These are phyloP conservation scores for Anguilla japonica DNA, from an alignment of 2,113 vertebrate species.

Conservation along the genomic window DNA sequence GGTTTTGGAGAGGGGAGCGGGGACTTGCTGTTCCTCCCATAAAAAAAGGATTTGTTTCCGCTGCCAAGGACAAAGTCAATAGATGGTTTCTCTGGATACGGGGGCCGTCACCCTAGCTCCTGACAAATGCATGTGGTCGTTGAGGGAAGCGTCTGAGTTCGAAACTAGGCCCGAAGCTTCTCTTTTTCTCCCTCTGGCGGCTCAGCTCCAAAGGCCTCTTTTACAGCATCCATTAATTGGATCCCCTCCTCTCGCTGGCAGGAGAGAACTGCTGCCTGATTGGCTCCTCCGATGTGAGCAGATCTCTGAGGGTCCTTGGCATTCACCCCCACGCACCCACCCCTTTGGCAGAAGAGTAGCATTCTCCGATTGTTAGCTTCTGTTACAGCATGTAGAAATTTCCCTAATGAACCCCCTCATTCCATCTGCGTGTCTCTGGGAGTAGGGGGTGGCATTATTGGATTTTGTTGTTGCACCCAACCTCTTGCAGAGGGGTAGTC, in stretches of 20 bases:
- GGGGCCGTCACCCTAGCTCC: neutral
- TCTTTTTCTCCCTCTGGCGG: neutral
- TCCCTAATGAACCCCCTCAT: constrained; percentile 54
- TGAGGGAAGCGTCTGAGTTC: neutral
- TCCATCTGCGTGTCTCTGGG: constrained; percentile 53
- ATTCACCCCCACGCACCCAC: neutral
- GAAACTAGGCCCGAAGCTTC: neutral
- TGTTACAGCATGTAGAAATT: constrained; percentile 61
- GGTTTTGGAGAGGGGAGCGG: neutral
- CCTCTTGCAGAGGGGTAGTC: constrained; percentile 28
- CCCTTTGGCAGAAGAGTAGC: neutral
- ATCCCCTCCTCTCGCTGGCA: neutral
- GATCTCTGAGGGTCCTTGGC: neutral
- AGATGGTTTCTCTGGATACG: constrained; percentile 25
- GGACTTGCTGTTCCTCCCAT: constrained; percentile 6
- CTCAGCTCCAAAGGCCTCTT: neutral
- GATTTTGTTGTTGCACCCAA: neutral
- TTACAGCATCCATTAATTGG: neutral
- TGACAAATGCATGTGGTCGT: neutral
- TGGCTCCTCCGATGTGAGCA: neutral
- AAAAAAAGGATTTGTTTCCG: neutral
- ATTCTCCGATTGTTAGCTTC: constrained; percentile 55
- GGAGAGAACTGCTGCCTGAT: neutral
- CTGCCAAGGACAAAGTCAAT: constrained; percentile 3
- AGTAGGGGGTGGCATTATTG: neutral